Percentiles rank a stretch among this genome's conserved stretches.
Conservation (phyloP, 23 tunicate genomes). For the Oikopleura vanhoeffeni region DNA sequence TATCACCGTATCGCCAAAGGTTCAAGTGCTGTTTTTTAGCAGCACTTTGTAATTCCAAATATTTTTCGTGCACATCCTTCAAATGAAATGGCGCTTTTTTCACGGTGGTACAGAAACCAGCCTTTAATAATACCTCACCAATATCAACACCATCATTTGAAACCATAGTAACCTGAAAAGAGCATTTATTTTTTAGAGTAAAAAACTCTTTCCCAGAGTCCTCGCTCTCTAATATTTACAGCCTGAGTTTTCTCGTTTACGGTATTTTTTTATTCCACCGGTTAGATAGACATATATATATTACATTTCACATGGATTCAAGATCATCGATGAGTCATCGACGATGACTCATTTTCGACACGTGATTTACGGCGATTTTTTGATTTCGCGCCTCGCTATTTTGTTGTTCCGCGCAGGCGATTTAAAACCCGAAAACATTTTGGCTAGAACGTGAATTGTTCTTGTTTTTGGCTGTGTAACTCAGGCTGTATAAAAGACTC, state of each 20-base stretch:
- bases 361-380: too few species aligned
- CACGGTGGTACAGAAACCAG: slow-evolving; percentile 62
- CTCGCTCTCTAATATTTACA: background rate
- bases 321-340: too few species aligned
- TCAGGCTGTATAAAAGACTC: too few species aligned
- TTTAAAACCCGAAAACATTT: too few species aligned
- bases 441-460: too few species aligned
- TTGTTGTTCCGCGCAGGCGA: too few species aligned
- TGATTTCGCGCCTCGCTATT: too few species aligned
- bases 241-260: too few species aligned
- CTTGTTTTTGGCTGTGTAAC: too few species aligned
- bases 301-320: too few species aligned
- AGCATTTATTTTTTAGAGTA: too few species aligned
- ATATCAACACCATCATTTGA: slow-evolving; percentile 36
- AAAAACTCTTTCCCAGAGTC: background rate
- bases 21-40: slow-evolving; percentile 81
- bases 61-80: slow-evolving; percentile 31
- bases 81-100: slow-evolving; percentile 43
- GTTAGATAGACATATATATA: background rate
- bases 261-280: background rate
- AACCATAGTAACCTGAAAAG: background rate
- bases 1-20: slow-evolving; percentile 94
- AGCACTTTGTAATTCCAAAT: slow-evolving; percentile 31
- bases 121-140: slow-evolving; percentile 36
- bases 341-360: too few species aligned